phyloP scores from a whole-genome alignment of 2,888 invertebrate genomes.

The Steromphala cineraria region DNA sequence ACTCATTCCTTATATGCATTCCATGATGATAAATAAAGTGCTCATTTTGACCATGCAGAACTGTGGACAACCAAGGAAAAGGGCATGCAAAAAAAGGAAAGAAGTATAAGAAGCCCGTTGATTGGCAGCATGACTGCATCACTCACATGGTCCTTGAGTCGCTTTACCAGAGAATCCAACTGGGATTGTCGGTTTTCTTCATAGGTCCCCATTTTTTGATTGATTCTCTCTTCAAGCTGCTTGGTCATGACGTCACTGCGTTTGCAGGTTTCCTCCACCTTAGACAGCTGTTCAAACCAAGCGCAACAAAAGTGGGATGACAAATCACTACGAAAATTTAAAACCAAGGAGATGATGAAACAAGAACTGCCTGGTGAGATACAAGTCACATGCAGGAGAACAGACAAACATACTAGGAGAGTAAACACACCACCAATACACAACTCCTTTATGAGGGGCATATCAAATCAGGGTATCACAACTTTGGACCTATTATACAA shows the following conservation, averaged over 20 bases:
- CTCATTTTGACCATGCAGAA: background rate
- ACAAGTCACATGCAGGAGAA: too few species aligned
- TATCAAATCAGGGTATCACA: too few species aligned
- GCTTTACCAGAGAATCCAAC: conserved; percentile 89
- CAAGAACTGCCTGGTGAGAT: too few species aligned
- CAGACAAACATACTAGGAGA: too few species aligned
- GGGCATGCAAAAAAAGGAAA: too few species aligned
- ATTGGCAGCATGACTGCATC: too few species aligned
- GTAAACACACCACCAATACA: too few species aligned
- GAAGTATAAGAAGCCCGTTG: too few species aligned
- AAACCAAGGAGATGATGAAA: background rate
- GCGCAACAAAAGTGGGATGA: background rate
- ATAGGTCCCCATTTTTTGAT: conserved; percentile 90
- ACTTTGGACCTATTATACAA: too few species aligned
- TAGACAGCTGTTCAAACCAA: conserved; percentile 51
- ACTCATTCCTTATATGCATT: too few species aligned
- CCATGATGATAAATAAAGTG: background rate
- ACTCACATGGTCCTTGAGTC: conserved; percentile 73
- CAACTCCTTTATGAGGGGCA: too few species aligned
- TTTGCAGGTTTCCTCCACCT: conserved; percentile 64
- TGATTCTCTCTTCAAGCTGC: conserved; percentile 64
- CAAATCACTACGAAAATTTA: background rate
- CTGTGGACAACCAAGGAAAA: background rate
- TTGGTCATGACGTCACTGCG: conserved; percentile 63
- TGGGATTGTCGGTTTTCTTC: conserved; percentile 94